Conservation (phyloP, 2,113 vertebrate genomes). For the Gymnocephalus cernua region DNA sequence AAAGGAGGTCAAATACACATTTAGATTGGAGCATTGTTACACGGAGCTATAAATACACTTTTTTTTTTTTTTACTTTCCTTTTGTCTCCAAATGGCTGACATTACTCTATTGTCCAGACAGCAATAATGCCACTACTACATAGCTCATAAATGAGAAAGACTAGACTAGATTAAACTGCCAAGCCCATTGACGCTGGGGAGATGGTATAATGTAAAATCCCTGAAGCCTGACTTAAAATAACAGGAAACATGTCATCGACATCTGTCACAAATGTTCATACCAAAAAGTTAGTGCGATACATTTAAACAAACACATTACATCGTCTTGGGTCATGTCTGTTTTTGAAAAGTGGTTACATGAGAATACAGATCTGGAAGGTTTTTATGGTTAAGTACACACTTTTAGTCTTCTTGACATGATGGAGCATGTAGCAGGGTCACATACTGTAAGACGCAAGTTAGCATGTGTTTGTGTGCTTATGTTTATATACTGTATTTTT, state of each 20-base stretch:
- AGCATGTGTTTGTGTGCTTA: too few relatives aligned
- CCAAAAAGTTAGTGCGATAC: slow-evolving; percentile 19
- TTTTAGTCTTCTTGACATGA: background rate
- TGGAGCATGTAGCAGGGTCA: background rate
- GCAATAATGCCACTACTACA: slow-evolving; percentile 32
- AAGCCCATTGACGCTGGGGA: slow-evolving; percentile 30
- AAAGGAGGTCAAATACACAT: slow-evolving; percentile 2
- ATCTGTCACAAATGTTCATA: slow-evolving; percentile 48
- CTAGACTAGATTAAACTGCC: slow-evolving; percentile 49
- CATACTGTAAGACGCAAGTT: too few relatives aligned
- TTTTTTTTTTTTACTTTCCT: background rate
- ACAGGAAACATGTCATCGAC: slow-evolving; percentile 49
- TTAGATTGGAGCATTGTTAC: background rate
- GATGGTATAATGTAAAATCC: slow-evolving; percentile 48
- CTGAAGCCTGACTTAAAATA: slow-evolving; percentile 33
- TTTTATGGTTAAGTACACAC: background rate
- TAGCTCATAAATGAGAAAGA: slow-evolving; percentile 51
- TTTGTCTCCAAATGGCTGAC: slow-evolving; percentile 39
- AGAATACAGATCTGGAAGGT: slow-evolving; percentile 9
- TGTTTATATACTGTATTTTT: background rate
- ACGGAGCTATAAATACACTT: slow-evolving; percentile 7
- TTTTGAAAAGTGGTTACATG: slow-evolving; percentile 23
- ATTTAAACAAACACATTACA: slow-evolving; percentile 59
- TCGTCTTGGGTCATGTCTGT: slow-evolving; percentile 42
- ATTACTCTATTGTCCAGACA: slow-evolving; percentile 68